Base-by-base conservation (phyloP, 2,113 vertebrate genomes). In the Apodemus speciosus region DNA sequence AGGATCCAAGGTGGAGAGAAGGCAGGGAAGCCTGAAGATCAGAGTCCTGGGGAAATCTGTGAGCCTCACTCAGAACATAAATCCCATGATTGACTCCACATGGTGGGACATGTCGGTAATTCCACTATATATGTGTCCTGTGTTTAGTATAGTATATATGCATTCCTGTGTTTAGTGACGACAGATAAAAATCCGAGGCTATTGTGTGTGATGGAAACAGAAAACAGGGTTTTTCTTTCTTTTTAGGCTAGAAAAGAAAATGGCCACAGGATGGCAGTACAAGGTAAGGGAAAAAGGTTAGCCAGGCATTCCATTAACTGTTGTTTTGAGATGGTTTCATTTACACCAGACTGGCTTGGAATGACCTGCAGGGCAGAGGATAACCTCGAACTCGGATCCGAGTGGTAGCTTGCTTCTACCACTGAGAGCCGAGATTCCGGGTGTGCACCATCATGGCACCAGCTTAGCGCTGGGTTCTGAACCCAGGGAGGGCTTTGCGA, bases 251-350 rank as follows among this genome's bases (percentile, higher is more conserved):
- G 79, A 89, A 94, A 97, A 90, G 32, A n/a, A 93, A 96, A 88
- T 80, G 85, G 68, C 97, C 97, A 97, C 97, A 95, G 73, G 97
- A 96, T 96, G 97, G 97, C 97, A 95, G 97, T 93, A 95, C 93
- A 94, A 79, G 85, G 68, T 95, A 96, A 97, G 91, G 75, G 80
- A 96, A 94, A 89, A 94, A 84, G 32, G 40, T 38, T 62, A 27
- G 21, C 62, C 21, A 0, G 23, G 38, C 18, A 10, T 49, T 80
- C 86, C 60, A 46, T 76, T 76, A 68, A 90, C 21, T 69, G 35
- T 38, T 72, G 49, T 40, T 87, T 30, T 38, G 64, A 85, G 84
- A 69, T 2, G 3, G 23, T 72, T n/a, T 30, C 20, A 1, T 53
- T 14, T 11, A 9, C 49, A 23, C 77, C 76, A 79, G 46, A 79